Percentiles rank a stretch among this genome's conserved stretches.
Evolutionary conservation across 2,888 invertebrate genomes (phyloP).

Genomic region (Acanthosepion lycidas): DNA sequence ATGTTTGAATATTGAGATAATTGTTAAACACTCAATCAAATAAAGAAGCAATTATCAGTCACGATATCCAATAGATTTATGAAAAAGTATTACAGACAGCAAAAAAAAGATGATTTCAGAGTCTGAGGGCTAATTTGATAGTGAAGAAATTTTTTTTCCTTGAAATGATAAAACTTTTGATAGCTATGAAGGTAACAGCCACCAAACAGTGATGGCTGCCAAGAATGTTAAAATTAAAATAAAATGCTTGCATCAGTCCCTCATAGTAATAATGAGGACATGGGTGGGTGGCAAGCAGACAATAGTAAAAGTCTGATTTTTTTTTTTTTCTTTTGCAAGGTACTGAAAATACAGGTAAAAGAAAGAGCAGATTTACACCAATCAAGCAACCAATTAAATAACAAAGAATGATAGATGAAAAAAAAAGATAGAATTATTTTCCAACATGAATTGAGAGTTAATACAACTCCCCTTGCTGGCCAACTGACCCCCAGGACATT

Average conservation of each 20-base stretch:
- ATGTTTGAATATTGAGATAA: background rate
- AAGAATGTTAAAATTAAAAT: background rate
- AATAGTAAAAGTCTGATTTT: background rate
- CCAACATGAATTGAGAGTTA: background rate
- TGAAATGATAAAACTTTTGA: background rate
- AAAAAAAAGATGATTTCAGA: background rate
- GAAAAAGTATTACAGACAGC: background rate
- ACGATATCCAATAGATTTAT: background rate
- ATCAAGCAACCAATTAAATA: background rate
- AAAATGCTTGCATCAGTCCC: constrained; percentile 5
- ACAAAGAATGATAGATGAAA: background rate
- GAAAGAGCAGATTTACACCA: too few relatives aligned
- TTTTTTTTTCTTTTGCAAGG: background rate
- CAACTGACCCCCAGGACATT: constrained; percentile 20
- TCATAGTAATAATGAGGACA: background rate
- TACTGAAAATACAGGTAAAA: too few relatives aligned
- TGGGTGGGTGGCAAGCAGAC: background rate
- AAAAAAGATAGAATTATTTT: background rate
- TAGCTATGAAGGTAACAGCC: too few relatives aligned
- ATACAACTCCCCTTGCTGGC: background rate
- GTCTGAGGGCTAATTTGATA: background rate
- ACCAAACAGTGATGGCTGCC: background rate
- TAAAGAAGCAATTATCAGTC: background rate
- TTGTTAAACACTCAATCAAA: background rate
- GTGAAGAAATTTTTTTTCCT: background rate